phyloP scores from a whole-genome alignment of 1,140 invertebrate genomes.

The Temnothorax nylanderi region DNA sequence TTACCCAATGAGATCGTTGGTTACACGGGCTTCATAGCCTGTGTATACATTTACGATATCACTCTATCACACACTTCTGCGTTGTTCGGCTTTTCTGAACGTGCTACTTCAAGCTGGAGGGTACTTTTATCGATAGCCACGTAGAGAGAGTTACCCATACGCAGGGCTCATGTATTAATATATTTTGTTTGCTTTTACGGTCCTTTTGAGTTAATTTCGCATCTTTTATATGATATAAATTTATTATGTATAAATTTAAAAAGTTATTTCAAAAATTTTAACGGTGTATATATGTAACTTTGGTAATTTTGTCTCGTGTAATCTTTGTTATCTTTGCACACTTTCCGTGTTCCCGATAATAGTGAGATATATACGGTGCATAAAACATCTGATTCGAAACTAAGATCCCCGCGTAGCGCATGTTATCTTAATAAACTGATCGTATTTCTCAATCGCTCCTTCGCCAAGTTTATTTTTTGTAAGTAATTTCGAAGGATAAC shows the following conservation, averaged over 20 bases:
- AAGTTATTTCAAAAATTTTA: background rate
- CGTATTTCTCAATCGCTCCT: conserved; percentile 12
- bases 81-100: conserved; percentile 54
- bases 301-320: background rate
- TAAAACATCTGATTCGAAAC: conserved; percentile 2
- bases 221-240: background rate
- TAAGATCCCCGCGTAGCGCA: background rate
- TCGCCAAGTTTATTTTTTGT: conserved; percentile 42
- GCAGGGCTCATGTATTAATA: conserved; percentile 28
- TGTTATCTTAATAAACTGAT: conserved; percentile 49
- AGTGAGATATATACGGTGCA: background rate
- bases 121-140: conserved; percentile 53
- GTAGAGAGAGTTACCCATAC: background rate
- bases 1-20: conserved; percentile 68
- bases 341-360: background rate
- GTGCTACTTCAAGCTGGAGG: conserved; percentile 62
- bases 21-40: conserved; percentile 65
- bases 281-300: background rate
- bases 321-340: background rate
- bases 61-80: conserved; percentile 38
- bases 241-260: background rate
- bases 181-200: conserved; percentile 39
- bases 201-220: conserved; percentile 12
- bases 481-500: conserved; percentile 50
- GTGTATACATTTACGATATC: conserved; percentile 68